phyloP scores from a whole-genome alignment of 2,797 vertebrate genomes.

The Chromobotia macracanthus region DNA sequence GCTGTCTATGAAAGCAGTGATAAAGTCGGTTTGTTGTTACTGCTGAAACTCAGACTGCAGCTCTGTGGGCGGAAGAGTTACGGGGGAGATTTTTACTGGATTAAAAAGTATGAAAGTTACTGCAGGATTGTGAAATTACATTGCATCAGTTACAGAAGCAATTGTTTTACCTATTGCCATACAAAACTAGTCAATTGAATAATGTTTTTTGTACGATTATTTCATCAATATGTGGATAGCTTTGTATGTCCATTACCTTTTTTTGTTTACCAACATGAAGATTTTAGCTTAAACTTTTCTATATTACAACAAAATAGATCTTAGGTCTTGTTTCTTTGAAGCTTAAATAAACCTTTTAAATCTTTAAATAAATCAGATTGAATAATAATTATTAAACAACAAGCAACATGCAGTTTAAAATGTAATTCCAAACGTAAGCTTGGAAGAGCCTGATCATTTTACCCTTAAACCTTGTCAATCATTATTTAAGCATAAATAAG shows the following conservation, averaged over 20 bases:
- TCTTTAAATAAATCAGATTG: not conserved
- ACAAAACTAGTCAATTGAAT: not conserved
- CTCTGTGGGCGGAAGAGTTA: slow-evolving; percentile 35
- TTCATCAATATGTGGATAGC: not conserved
- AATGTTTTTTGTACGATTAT: not conserved
- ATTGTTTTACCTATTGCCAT: not conserved
- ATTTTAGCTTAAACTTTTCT: not conserved
- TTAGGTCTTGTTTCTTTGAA: not conserved
- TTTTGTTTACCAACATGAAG: not conserved
- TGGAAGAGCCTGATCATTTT: not conserved
- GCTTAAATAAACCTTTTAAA: too few species aligned
- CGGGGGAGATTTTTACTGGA: slow-evolving; percentile 34
- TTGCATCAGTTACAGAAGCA: slow-evolving; percentile 18
- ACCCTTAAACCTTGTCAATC: not conserved
- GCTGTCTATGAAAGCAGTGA: slow-evolving; percentile 31
- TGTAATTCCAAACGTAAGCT: not conserved
- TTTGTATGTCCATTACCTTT: not conserved
- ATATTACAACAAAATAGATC: not conserved
- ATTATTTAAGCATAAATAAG: not conserved
- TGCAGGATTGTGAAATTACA: slow-evolving; percentile 18
- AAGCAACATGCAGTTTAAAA: not conserved
- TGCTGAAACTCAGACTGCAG: slow-evolving; percentile 19
- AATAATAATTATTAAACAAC: too few species aligned
- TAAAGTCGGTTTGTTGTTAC: slow-evolving; percentile 37
- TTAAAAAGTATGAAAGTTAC: slow-evolving; percentile 33